These are phyloP conservation scores for Styela clava DNA, from an alignment of 23 tunicate species.

Conservation along the genomic window DNA sequence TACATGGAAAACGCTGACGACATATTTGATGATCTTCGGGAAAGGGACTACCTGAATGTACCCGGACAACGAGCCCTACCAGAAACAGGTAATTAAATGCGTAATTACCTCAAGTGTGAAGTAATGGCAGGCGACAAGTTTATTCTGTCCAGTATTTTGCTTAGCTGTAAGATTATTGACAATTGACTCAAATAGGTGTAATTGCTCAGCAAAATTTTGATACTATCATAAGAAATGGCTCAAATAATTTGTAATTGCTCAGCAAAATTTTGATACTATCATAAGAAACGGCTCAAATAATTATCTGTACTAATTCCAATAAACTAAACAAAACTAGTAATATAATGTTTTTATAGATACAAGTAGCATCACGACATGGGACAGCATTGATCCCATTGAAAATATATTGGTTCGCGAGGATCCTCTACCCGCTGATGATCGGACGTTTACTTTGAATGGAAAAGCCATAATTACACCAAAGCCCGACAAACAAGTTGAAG, in stretches of 20 bases:
- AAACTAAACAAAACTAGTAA: no score
- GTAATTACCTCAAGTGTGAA: no score
- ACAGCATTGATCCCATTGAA: slow-evolving; percentile 8
- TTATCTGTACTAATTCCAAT: no score
- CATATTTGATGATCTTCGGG: neutral
- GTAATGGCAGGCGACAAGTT: no score
- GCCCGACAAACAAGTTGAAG: neutral
- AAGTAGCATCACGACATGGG: neutral
- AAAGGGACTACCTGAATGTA: neutral
- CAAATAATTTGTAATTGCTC: no score
- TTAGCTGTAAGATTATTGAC: no score
- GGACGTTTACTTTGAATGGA: slow-evolving; percentile 7
- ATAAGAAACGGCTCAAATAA: no score
- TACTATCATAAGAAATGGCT: no score
- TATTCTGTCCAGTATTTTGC: no score
- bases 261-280: no score
- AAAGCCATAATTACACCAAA: neutral
- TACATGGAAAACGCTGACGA: slow-evolving; percentile 17
- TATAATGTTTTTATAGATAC: neutral
- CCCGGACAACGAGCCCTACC: neutral
- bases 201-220: no score
- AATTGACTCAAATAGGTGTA: no score
- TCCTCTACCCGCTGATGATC: neutral
- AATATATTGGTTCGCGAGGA: neutral
- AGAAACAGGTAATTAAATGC: neutral